phyloP scores from a whole-genome alignment of 2,888 invertebrate genomes.

The Limnephilus auricula region DNA sequence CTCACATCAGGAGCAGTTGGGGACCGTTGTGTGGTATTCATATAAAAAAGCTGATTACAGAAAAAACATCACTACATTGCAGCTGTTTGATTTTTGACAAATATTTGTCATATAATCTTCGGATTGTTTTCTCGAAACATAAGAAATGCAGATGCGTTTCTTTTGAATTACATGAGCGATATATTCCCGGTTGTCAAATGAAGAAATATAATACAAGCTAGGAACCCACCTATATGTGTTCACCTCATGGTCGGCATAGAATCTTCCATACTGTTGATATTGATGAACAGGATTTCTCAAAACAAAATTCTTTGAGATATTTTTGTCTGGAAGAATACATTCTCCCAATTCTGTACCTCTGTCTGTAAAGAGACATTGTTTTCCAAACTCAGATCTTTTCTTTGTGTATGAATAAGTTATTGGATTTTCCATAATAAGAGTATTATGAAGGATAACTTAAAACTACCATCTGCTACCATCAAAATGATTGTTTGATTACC shows the following conservation, averaged over 20 bases:
- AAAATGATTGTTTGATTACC: not conserved
- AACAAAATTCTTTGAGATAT: constrained; percentile 77
- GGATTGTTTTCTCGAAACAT: too few relatives aligned
- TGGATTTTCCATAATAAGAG: not conserved
- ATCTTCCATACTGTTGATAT: constrained; percentile 80
- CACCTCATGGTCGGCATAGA: constrained; percentile 81
- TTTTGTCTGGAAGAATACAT: constrained; percentile 81
- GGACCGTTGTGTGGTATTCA: too few relatives aligned
- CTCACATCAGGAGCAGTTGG: too few relatives aligned
- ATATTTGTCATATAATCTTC: too few relatives aligned
- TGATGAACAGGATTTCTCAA: constrained; percentile 81
- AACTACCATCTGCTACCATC: not conserved
- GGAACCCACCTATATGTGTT: constrained; percentile 76
- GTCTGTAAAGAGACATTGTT: constrained; percentile 83
- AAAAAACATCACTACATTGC: too few relatives aligned
- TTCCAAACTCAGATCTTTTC: constrained; percentile 84
- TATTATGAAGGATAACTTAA: not conserved
- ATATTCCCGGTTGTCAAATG: not conserved
- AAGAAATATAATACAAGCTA: not conserved
- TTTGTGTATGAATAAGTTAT: constrained; percentile 80
- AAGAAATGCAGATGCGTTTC: too few relatives aligned
- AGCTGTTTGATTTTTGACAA: too few relatives aligned
- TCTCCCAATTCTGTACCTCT: constrained; percentile 81
- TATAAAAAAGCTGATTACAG: too few relatives aligned
- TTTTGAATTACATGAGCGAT: too few relatives aligned